These are phyloP conservation scores for Aulostomus chinensis DNA, from an alignment of 2,797 vertebrate genomes.

Conservation along the genomic window DNA sequence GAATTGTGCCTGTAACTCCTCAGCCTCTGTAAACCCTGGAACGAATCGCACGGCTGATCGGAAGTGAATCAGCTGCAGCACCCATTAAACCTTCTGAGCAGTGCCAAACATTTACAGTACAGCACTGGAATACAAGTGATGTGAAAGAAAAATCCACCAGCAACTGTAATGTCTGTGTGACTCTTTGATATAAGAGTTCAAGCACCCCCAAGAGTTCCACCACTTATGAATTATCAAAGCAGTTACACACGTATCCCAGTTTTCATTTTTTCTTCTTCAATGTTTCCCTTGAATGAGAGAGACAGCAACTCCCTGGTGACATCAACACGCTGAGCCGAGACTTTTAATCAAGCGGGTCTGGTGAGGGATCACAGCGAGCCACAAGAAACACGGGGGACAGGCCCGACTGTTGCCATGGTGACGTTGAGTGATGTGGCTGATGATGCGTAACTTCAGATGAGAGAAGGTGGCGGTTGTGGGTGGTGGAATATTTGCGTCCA, in stretches of 20 bases:
- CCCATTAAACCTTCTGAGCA: too few species aligned
- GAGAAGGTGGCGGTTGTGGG: constrained; percentile 29
- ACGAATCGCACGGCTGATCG: too few species aligned
- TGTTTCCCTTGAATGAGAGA: not conserved
- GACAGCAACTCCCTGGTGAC: constrained; percentile 4
- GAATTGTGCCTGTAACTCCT: not conserved
- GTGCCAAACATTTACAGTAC: too few species aligned
- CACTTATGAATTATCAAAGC: not conserved
- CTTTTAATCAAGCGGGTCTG: constrained; percentile 45
- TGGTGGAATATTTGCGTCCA: constrained; percentile 23
- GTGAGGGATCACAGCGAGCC: constrained; percentile 48
- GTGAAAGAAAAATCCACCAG: too few species aligned
- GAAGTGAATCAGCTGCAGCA: too few species aligned
- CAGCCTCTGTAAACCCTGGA: too few species aligned
- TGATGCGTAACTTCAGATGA: constrained; percentile 39
- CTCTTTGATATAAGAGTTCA: not conserved
- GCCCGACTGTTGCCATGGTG: constrained; percentile 34
- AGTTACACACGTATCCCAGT: not conserved
- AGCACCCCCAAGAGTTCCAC: not conserved
- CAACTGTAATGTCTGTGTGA: too few species aligned
- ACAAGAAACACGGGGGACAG: constrained; percentile 33
- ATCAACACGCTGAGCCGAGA: constrained; percentile 14
- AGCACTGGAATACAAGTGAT: too few species aligned
- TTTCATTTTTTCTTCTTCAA: too few species aligned
- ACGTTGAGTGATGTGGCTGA: constrained; percentile 51